Percentiles rank a stretch among this genome's conserved stretches.
These are phyloP conservation scores for Melipona beecheii DNA, from an alignment of 2,888 invertebrate species.

Conservation along the genomic window DNA sequence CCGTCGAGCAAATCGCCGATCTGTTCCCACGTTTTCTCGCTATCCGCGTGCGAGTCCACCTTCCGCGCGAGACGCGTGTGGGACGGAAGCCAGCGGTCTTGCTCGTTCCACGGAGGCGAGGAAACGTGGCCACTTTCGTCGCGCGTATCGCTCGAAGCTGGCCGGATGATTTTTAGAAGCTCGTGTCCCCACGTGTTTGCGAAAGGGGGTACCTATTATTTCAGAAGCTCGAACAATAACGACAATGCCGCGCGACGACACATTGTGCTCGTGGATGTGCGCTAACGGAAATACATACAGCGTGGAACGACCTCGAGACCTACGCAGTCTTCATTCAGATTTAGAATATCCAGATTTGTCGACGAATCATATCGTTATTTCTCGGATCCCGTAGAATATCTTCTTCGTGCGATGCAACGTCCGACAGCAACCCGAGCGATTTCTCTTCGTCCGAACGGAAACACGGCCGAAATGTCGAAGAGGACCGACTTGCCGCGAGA, in stretches of 20 bases:
- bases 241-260: too few species aligned
- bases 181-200: background rate
- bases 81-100: conserved; percentile 50
- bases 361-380: too few species aligned
- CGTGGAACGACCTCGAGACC: too few species aligned
- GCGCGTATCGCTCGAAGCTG: background rate
- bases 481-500: background rate
- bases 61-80: conserved; percentile 54
- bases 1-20: conserved; percentile 68
- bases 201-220: background rate
- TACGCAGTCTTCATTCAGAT: too few species aligned
- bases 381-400: too few species aligned
- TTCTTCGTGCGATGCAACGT: too few species aligned
- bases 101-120: background rate
- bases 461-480: background rate
- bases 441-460: background rate
- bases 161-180: background rate
- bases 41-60: conserved; percentile 28
- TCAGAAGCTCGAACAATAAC: background rate
- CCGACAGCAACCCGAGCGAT: too few species aligned
- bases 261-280: background rate
- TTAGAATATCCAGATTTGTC: too few species aligned
- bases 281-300: too few species aligned
- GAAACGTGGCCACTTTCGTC: background rate
- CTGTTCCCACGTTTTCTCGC: conserved; percentile 71